Base-by-base conservation (phyloP, 1,140 invertebrate species). In the Pantala flavescens region DNA sequence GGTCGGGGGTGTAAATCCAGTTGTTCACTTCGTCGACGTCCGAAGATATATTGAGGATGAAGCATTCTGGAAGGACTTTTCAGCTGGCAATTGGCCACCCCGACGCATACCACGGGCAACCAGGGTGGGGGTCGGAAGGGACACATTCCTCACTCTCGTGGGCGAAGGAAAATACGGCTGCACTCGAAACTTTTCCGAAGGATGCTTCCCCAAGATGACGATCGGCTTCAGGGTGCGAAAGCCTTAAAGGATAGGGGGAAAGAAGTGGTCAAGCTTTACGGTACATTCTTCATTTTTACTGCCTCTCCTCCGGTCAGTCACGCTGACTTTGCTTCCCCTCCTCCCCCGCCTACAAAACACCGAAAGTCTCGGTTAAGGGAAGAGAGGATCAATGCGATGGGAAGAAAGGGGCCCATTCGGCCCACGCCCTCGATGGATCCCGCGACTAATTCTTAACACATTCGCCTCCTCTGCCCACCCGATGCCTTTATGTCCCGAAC, bases 221-320 rank as follows among this genome's bases (percentile, higher is more conserved):
- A 63, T 63, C 49, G 49, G 14, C 49, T 63, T 63, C 49, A 63
- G 49, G 49, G 49, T 63, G 49, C 49, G 49, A 63, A 63, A 63
- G 49, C 49, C 49, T 63, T 63, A 63, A 63, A 63, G 49, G 49
- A 63, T 63, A 63, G n/a, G n/a, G 49, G n/a, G 43, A 16, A 63
- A 63, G 49, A 63, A 63, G 49, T 21, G 49, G 49, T 63, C 49
- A 63, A 63, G 49, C 49, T 63, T 63, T 63, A 63, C 49, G 49
- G 49, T 63, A 63, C 49, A 63, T 63, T 63, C 49, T 63, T 63
- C 49, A 63, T 63, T 63, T 63, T 63, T 63, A 63, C 49, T 3
- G 49, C 49, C 49, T 63, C 49, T 7, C 49, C 49, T 63, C 49
- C 49, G 49, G 49, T 63, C 49, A 63, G 49, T 63, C 49, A 63